Conservation (phyloP, 2,113 vertebrate genomes). For the Gallinago media region DNA sequence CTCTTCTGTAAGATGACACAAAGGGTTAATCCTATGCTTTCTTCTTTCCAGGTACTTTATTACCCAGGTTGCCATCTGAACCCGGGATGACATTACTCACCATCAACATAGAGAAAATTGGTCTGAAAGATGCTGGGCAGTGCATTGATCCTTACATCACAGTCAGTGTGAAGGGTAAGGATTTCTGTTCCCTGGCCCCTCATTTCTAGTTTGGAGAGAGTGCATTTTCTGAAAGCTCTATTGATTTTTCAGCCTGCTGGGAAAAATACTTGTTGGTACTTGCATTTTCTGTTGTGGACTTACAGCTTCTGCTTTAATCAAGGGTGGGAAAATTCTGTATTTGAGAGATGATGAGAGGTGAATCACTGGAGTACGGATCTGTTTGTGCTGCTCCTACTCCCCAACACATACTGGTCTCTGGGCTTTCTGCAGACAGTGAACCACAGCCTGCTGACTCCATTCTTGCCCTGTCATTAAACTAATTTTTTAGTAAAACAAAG, state of each 20-base stretch:
- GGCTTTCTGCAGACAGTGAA: not conserved
- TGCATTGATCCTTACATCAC: slow-evolving; percentile 98
- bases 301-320: not conserved
- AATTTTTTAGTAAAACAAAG: not conserved
- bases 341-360: not conserved
- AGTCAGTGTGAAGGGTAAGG: slow-evolving; percentile 93
- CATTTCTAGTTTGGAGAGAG: not conserved
- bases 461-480: not conserved
- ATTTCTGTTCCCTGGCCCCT: not conserved
- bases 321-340: not conserved
- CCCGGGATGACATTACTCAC: slow-evolving; percentile 95
- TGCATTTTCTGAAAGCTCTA: not conserved
- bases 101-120: slow-evolving; percentile 95
- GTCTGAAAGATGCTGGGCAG: slow-evolving; percentile 96
- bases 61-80: slow-evolving; percentile 95
- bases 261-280: not conserved
- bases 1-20: not conserved
- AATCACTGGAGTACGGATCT: not conserved
- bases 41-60: slow-evolving; percentile 87
- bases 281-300: not conserved
- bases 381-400: not conserved
- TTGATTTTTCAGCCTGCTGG: not conserved
- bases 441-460: not conserved
- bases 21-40: not conserved
- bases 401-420: not conserved